These are phyloP conservation scores for Saguinus imperator DNA, from an alignment of 2,113 vertebrate species.

Conservation along the genomic window DNA sequence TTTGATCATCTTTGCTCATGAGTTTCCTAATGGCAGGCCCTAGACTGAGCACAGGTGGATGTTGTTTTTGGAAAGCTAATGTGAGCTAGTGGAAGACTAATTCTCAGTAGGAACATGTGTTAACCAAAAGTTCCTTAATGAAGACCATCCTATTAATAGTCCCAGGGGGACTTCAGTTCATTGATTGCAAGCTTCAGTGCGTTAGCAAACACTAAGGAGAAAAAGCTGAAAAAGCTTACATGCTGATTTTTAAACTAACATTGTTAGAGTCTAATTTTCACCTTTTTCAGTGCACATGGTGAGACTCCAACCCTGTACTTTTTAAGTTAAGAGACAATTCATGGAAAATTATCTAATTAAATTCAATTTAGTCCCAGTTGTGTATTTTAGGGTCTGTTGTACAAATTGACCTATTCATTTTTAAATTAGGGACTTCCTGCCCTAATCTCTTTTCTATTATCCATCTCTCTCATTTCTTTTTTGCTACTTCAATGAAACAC, in stretches of 20 bases:
- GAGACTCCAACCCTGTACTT: not conserved
- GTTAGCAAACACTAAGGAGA: not conserved
- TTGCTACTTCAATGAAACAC: not conserved
- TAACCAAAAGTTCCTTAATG: not conserved
- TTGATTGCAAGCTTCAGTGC: not conserved
- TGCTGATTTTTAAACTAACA: slow-evolving; percentile 8
- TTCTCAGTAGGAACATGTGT: not conserved
- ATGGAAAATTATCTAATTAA: slow-evolving; percentile 61
- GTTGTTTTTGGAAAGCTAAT: not conserved
- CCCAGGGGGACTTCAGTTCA: not conserved
- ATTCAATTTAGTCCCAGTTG: slow-evolving; percentile 58
- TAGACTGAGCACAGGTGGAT: not conserved
- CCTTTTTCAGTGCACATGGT: not conserved
- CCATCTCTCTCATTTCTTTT: not conserved
- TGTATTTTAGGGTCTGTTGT: not conserved
- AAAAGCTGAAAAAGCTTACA: not conserved
- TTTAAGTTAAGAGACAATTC: slow-evolving; percentile 24
- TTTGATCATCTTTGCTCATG: slow-evolving; percentile 33
- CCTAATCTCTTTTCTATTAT: not conserved
- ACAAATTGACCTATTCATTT: not conserved
- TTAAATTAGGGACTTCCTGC: not conserved
- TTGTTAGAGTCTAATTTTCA: slow-evolving; percentile 27
- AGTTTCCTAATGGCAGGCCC: not conserved
- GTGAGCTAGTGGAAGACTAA: not conserved
- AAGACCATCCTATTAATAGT: not conserved